Base-by-base conservation (phyloP, 2,797 vertebrate genomes). In the Yasuhikotakia modesta region DNA sequence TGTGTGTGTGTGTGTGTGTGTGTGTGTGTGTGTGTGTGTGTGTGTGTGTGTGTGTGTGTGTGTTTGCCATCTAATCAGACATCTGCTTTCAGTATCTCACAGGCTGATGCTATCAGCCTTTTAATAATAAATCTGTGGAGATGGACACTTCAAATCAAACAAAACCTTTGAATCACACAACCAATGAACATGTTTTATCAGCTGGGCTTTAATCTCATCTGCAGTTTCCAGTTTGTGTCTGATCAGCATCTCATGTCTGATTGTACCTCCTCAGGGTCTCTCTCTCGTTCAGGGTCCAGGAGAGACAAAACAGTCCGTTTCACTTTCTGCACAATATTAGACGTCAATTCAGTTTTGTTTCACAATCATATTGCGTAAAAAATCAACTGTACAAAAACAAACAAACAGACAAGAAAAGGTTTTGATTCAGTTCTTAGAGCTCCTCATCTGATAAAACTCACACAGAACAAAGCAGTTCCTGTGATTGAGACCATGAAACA, bases 51-150 rank as follows among this genome's bases (percentile, higher is more conserved):
- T 74, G 45, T 71, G 60, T 35, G 32, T 35, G 35, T 39, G 35
- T 39, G 64, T 30, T 24, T 63, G 14, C 24, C 22, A 19, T 19
- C 27, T 72, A 70, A 65, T 70, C 45, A 69, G 65, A 57, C 83
- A 84, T 82, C 73, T 84, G 83, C 65, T 60, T 82, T 55, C 70
- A 78, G 64, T 80, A 66, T 63, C 39, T 8, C 46, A 24, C 80
- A 82, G 69, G 57, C 79, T 79, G 60, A 78, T 73, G 73, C 53
- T 32, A 75, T 84, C 75, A 78, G 55, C 78, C n/a, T 7, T 63
- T 66, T 75, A 71, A 71, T 65, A n/a, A 50, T 55, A 46, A 48
- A 82, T 72, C 60, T 74, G 66, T 61, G 57, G 64, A 69, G 46
- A 53, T 0, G 35, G 53, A 57, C 11, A 8, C 4, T 76, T 30